Conservation (phyloP, 2,797 vertebrate species). For the Danio albolineatus region DNA sequence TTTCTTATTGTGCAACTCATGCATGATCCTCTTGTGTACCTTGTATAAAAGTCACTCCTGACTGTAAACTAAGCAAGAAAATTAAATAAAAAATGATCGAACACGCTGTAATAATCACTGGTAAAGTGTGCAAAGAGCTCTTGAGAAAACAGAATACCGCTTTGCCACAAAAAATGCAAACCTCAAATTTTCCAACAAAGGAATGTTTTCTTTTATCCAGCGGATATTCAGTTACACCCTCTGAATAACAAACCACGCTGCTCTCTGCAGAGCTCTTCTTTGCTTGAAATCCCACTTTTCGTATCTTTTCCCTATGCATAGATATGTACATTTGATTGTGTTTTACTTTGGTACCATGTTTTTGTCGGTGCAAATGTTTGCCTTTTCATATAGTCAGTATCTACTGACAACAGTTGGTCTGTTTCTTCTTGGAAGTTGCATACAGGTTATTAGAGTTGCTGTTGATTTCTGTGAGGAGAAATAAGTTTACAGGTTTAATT, state of each 20-base stretch:
- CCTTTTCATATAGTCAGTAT: constrained; percentile 1
- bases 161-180: constrained; percentile 13
- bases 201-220: constrained; percentile 62
- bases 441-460: constrained; percentile 83
- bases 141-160: neutral
- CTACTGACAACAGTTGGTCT: constrained; percentile 88
- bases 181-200: constrained; percentile 51
- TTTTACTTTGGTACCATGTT: constrained; percentile 54
- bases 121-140: constrained; percentile 24
- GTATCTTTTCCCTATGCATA: constrained; percentile 9
- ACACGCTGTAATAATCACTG: constrained; percentile 11
- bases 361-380: constrained; percentile 40
- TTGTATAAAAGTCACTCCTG: constrained; percentile 25
- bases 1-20: constrained; percentile 45
- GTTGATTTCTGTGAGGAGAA: constrained; percentile 81
- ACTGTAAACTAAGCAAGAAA: constrained; percentile 33
- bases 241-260: constrained; percentile 28
- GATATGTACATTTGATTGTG: constrained; percentile 1
- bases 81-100: constrained; percentile 29
- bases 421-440: constrained; percentile 83
- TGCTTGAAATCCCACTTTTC: constrained; percentile 37
- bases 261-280: constrained; percentile 56
- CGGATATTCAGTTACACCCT: constrained; percentile 60
- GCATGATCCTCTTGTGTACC: constrained; percentile 40
- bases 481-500: neutral